Conservation (phyloP, 2,113 vertebrate species). For the Labrus mixtus region DNA sequence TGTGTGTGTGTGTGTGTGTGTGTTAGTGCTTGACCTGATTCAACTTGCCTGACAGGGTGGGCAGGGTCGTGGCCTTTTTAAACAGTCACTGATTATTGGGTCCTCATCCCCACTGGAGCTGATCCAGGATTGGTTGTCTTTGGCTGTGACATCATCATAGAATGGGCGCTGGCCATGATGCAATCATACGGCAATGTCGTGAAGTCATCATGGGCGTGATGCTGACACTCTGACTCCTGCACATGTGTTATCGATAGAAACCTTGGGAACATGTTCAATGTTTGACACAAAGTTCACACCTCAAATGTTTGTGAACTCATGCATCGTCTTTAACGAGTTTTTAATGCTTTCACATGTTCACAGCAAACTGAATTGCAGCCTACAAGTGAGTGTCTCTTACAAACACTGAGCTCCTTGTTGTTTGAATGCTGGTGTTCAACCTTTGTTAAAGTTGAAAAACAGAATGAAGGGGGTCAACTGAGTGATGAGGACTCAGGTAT, state of each 20-base stretch:
- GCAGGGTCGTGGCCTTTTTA: conserved; percentile 48
- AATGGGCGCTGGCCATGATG: conserved; percentile 53
- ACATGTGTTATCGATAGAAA: conserved; percentile 64
- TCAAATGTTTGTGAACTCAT: not conserved
- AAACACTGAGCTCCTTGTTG: too few species aligned
- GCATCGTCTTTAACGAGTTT: not conserved
- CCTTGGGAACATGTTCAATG: conserved; percentile 26
- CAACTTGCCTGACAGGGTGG: conserved; percentile 20
- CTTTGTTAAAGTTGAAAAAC: too few species aligned
- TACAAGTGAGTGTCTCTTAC: too few species aligned
- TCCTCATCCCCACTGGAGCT: conserved; percentile 16
- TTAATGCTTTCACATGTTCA: not conserved
- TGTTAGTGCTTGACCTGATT: conserved; percentile 1
- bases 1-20: not conserved
- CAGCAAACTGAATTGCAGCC: too few species aligned
- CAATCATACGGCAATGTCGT: conserved; percentile 45
- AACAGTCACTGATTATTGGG: conserved; percentile 83
- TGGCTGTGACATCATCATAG: conserved; percentile 56
- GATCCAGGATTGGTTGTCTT: conserved; percentile 54
- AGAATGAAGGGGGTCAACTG: too few species aligned
- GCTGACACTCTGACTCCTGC: conserved; percentile 51
- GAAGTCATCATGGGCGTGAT: conserved; percentile 41
- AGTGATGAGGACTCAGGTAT: too few species aligned
- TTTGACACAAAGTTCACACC: conserved; percentile 17
- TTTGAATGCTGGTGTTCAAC: too few species aligned